These are phyloP conservation scores for Carcharodon carcharias DNA, from an alignment of 2,797 vertebrate genomes.

Conservation along the genomic window DNA sequence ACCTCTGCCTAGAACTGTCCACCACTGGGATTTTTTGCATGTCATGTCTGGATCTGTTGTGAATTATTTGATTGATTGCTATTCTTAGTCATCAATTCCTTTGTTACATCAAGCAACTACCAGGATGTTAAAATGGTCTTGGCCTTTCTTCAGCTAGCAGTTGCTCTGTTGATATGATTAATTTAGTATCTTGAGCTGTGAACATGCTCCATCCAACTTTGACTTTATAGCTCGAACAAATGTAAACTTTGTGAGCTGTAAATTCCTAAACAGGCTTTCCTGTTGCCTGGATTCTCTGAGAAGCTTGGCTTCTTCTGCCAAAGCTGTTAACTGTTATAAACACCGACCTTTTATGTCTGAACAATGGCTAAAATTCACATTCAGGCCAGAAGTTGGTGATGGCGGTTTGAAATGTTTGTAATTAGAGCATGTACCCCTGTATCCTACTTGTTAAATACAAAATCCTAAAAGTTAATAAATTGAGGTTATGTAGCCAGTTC, in stretches of 20 bases:
- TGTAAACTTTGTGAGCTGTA: not conserved
- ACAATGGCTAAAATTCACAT: not conserved
- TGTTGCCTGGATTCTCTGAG: not conserved
- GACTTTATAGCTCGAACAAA: not conserved
- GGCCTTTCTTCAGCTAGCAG: not conserved
- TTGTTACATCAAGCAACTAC: too few relatives aligned
- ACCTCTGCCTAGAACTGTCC: not conserved
- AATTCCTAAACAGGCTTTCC: not conserved
- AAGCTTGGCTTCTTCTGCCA: not conserved
- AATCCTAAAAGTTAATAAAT: not conserved
- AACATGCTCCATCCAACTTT: not conserved
- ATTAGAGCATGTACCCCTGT: not conserved
- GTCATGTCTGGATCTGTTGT: not conserved
- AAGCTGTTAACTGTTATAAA: not conserved
- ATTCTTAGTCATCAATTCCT: not conserved
- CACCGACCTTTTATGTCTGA: not conserved
- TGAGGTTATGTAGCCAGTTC: not conserved
- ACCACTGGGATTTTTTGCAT: not conserved
- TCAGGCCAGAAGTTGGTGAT: not conserved
- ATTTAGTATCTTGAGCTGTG: not conserved
- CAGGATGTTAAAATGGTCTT: not conserved
- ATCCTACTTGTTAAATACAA: not conserved
- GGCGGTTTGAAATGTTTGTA: not conserved
- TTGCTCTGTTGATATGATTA: not conserved
- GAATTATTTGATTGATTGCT: not conserved